phyloP scores from a whole-genome alignment of 2,113 vertebrate species.

The Ailurus styani region DNA sequence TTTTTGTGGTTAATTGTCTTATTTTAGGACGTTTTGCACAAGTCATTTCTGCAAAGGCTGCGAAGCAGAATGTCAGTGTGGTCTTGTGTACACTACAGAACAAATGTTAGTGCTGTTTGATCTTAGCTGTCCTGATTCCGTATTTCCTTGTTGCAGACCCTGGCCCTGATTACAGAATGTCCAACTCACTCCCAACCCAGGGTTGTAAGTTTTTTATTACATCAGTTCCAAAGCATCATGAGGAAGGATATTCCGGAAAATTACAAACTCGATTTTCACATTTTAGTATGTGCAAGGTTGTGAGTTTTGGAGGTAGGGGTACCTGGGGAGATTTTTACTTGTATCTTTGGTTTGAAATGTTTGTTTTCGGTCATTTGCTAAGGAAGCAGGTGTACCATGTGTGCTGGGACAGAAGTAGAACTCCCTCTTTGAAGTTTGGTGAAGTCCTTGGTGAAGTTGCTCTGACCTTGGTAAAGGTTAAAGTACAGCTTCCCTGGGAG shows the following conservation, averaged over 20 bases:
- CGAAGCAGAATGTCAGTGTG: too few species aligned
- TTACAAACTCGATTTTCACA: neutral
- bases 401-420: neutral
- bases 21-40: too few species aligned
- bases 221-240: neutral
- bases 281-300: neutral
- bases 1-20: too few species aligned
- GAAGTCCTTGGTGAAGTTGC: neutral
- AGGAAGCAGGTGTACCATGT: neutral
- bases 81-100: too few species aligned
- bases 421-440: neutral
- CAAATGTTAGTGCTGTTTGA: too few species aligned
- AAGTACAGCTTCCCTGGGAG: neutral
- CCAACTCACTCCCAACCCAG: neutral
- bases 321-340: neutral
- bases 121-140: too few species aligned
- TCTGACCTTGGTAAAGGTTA: neutral
- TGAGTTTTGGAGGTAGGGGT: neutral
- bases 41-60: too few species aligned
- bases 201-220: neutral
- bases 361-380: neutral
- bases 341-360: neutral
- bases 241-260: neutral
- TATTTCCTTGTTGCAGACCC: neutral
- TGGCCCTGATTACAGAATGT: neutral